phyloP scores from a whole-genome alignment of 2,888 invertebrate genomes.

The Cataglyphis albicans region DNA sequence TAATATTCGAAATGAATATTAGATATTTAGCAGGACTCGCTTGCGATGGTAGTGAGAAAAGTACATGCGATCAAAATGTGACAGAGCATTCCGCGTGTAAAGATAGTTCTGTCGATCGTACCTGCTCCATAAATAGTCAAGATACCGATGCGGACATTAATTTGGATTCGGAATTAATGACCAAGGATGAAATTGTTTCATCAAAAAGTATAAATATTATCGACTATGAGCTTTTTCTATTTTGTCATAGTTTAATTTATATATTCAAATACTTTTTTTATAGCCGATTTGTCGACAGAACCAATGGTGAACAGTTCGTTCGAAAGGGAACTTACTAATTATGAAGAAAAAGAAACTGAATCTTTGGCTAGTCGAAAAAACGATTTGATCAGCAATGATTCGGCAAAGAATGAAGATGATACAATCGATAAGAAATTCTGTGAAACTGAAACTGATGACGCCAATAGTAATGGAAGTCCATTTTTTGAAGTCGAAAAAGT shows the following conservation, averaged over 20 bases:
- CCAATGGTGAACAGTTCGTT: slow-evolving; percentile 34
- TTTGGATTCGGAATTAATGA: slow-evolving; percentile 76
- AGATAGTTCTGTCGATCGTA: slow-evolving; percentile 42
- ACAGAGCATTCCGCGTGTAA: slow-evolving; percentile 63
- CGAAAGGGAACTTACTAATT: background rate
- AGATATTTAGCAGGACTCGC: slow-evolving; percentile 82
- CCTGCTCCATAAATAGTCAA: slow-evolving; percentile 66
- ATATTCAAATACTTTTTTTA: background rate
- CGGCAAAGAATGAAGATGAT: background rate
- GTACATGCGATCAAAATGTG: slow-evolving; percentile 69
- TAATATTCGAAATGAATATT: background rate
- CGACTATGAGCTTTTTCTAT: background rate
- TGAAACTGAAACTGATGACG: background rate
- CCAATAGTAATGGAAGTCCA: slow-evolving; percentile 8
- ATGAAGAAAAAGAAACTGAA: background rate
- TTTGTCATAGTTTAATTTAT: background rate
- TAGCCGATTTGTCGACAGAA: slow-evolving; percentile 56
- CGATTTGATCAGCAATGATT: background rate
- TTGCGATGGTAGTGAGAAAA: slow-evolving; percentile 80
- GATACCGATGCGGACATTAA: slow-evolving; percentile 81
- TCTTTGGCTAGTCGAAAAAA: background rate
- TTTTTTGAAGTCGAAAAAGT: background rate
- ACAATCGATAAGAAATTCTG: slow-evolving; percentile 27
- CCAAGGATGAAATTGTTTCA: slow-evolving; percentile 75
- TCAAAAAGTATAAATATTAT: slow-evolving; percentile 71